A percentile compares a stretch with the other conserved stretches of the same genome.
Evolutionary conservation across 2,888 invertebrate genomes (phyloP).

Genomic region (Nyleta sp.): DNA sequence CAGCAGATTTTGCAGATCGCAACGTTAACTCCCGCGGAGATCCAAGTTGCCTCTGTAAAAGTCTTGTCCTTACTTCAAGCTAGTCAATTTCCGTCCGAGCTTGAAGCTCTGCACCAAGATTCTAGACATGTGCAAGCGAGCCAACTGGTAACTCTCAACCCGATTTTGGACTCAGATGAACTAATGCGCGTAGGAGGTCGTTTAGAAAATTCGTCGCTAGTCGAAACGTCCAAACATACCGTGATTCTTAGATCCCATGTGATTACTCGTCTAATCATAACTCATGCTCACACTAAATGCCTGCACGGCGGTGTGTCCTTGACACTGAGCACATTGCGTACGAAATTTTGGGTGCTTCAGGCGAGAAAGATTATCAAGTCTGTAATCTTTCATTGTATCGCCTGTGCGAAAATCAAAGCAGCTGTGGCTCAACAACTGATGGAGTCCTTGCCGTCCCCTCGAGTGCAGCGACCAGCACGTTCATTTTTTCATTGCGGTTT

Average conservation of each 20-base stretch:
- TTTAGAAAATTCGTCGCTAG: not conserved
- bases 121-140: not conserved
- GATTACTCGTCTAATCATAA: not conserved
- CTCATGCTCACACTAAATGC: not conserved
- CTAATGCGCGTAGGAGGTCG: not conserved
- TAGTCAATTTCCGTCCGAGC: not conserved
- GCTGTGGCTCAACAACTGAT: too few relatives aligned
- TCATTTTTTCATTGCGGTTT: slow-evolving; percentile 4
- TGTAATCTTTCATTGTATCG: not conserved
- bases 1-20: too few relatives aligned
- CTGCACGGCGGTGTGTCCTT: not conserved
- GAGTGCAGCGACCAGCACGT: not conserved
- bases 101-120: not conserved
- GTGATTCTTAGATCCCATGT: not conserved
- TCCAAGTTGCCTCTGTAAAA: not conserved
- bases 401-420: not conserved
- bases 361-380: not conserved
- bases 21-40: not conserved
- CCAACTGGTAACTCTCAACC: not conserved
- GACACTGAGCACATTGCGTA: not conserved
- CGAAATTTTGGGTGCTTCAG: not conserved
- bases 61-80: not conserved
- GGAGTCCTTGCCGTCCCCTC: not conserved
- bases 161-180: not conserved
- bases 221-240: not conserved